Base-by-base conservation (phyloP, 2,113 vertebrate genomes). In the Pteronura brasiliensis region DNA sequence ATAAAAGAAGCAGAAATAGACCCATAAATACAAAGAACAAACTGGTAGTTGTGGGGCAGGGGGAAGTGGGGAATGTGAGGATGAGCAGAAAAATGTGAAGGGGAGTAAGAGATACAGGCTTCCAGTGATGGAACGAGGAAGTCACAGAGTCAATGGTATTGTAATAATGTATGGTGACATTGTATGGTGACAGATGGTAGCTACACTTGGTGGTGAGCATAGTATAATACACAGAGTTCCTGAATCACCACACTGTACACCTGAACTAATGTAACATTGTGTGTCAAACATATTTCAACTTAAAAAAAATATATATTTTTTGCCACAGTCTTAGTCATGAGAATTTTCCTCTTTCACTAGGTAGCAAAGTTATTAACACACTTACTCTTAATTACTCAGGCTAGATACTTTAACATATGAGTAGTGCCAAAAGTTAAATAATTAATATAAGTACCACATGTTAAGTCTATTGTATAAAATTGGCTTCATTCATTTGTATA, bases 381-480 rank as follows among this genome's bases (percentile, higher is more conserved):
- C 94, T 95, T 98, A 97, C 96, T 98, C 82, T 93, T 98, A 98
- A 98, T 98, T 98, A 98, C 49, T 74, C 57, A 97, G 71, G 88
- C 39, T 90, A 69, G 63, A 93, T 72, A 90, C 36, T 61, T 94
- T 92, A 87, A 76, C 31, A 23, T 77, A 65, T 52, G 25, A 76
- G n/a, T 29, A 96, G 88, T 97, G 97, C 96, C 97, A 98, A 98
- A 96, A 98, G 92, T 93, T 86, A 77, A 93, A 97, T 90, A 98
- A 97, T 88, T 97, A 98, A 97, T 86, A 91, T 83, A 94, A 98
- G 94, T 87, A 93, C 84, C 82, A 98, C 94, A 98, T 90, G 96
- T 71, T 97, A 89, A 97, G 65, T 36, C 25, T 85, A 98, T 44
- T 97, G 81, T 80, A 93, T 44, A 44, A 1, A 98, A 92, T n/a